Base-by-base conservation (phyloP, 37 sponge, comb jelly and placozoan genomes). In the Mnemiopsis leidyi region DNA sequence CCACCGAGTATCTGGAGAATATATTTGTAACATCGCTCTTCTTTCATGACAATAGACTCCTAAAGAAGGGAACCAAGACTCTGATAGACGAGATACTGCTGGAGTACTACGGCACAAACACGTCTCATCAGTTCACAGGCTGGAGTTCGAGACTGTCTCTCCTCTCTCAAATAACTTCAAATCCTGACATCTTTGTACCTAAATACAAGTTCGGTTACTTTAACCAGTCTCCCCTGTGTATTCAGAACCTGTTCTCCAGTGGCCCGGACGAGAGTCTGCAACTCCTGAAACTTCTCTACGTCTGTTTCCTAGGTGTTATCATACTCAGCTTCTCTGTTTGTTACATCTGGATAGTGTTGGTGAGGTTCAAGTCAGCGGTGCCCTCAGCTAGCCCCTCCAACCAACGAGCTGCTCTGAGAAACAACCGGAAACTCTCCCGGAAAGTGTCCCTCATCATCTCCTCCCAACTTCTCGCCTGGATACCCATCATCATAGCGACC, bases 401-500 rank as follows among this genome's bases (percentile, higher is more conserved):
- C 36, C 1, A 25, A 85, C 38, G 38, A 1, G 25, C 24, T 1
- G 39, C 23, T 13, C 38, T 23, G 40, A 36, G 61, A 28, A 40
- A 38, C 29, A 85, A 85, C 90, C 38, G 5, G 24, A 40, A 38
- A 25, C 32, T 85, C 26, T 85, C 90, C 13, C 38, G 36, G 48
- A 85, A 85, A 25, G 90, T 85, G 0, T 23, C 90, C 3, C 48
- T 85, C 24, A 85, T 85, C 24, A 40, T 85, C 1, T 38, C 38
- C 24, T 85, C 90, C 23, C 90, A 85, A 33, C 48, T 85, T 1
- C 39, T 85, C 38, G 90, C 90, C n/a, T 85, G 90, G 90, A 40
- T 85, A 7, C 90, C 90, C 2, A 85, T 85, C 39, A 85, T 85
- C 39, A 85, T 85, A 18, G 90, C 90, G n/a, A 85, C 90, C n/a